Evolutionary conservation across 2,797 vertebrate species (phyloP), one percentile per base, ranked within the genome.

Genomic region (Sebastes oblongus): DNA sequence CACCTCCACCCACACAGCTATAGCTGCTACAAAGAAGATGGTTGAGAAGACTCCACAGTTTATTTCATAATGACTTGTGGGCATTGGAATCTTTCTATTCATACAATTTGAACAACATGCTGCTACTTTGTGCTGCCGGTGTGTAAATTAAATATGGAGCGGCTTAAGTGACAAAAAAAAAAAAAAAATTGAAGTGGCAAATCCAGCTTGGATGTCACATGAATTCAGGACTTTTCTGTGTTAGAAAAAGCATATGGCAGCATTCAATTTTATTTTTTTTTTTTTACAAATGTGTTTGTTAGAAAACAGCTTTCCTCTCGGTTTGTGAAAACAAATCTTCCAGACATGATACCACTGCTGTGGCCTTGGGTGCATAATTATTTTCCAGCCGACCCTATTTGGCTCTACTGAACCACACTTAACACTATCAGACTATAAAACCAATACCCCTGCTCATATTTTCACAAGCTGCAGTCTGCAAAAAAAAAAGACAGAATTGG

Each of bases 1-100:
- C 76, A 74, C 81, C 80, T 87, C 82, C 80, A 42, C 83, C 90
- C 83, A 89, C 80, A 18, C 64, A 72, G 66, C 42, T 18, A n/a
- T 4, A 82, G 52, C 71, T 55, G 59, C 72, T 69, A 78, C 75
- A 84, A 72, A 90, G 56, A 42, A 6, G 55, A 66, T 3, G 18
- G 67, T 54, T 58, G 59, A 74, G 67, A 79, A 46, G 68, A 80
- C 18, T 66, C 55, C 64, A 58, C 75, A 64, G 64, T 66, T 72
- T 77, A 14, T 87, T 78, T 74, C 34, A 62, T 71, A 55, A 54
- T 42, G 66, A 84, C 76, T 70, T 75, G 24, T 66, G 36, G 59
- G 75, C 59, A 69, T 13, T 20, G 25, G 16, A 30, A 67, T 73
- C 14, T 64, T 34, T 75, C 25, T 72, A 29, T 83, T 83, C 65